Percentiles rank a stretch among this genome's conserved stretches.
phyloP scores from a whole-genome alignment of 2,113 vertebrate genomes.

The Corythornis vintsioides region DNA sequence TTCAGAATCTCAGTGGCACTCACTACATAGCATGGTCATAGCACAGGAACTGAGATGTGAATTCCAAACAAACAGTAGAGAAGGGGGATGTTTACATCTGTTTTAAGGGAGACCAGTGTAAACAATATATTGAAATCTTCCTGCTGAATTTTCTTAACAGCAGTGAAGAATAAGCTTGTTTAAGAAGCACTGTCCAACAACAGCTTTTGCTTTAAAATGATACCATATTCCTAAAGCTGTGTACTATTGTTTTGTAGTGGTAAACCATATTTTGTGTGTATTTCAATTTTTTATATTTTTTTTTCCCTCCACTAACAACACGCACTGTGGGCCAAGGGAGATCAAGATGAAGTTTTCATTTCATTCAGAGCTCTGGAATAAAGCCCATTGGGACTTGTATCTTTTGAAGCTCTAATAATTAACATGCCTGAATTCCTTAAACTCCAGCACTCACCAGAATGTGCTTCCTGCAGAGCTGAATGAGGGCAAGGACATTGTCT shows the following conservation, averaged over 20 bases:
- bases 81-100: neutral
- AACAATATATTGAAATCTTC: neutral
- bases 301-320: neutral
- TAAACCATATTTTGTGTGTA: neutral
- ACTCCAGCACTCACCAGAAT: neutral
- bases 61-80: constrained; percentile 15
- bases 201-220: neutral
- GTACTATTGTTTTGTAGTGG: neutral
- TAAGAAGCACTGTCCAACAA: neutral
- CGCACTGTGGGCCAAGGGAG: neutral
- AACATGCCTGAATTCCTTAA: constrained; percentile 25
- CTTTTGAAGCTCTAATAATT: constrained; percentile 61
- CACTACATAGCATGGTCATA: neutral
- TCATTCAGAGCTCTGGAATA: constrained; percentile 28
- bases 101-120: neutral
- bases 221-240: neutral
- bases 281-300: neutral
- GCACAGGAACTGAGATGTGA: neutral
- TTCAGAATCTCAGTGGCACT: neutral
- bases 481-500: neutral
- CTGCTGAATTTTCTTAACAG: neutral
- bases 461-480: constrained; percentile 26
- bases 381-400: neutral
- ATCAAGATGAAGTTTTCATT: constrained; percentile 39
- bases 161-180: neutral